Percentiles rank a stretch among this genome's conserved stretches.
Evolutionary conservation across 2,113 vertebrate genomes (phyloP).

Genomic region (Cavia porcellus): DNA sequence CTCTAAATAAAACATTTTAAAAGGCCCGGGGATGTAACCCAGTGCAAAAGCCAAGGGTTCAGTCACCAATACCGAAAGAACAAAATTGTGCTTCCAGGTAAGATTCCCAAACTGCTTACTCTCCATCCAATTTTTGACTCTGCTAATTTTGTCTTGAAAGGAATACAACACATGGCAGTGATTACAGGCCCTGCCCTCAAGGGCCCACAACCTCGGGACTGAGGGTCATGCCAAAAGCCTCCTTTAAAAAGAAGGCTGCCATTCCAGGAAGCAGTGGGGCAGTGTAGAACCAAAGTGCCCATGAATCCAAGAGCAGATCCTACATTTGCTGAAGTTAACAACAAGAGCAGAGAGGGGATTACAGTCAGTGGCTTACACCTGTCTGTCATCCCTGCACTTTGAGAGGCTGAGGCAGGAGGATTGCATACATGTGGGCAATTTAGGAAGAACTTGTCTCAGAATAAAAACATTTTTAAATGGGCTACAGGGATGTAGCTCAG

Average conservation of each 20-base stretch:
- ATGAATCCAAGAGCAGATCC: not conserved
- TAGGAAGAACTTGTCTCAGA: not conserved
- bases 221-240: not conserved
- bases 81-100: not conserved
- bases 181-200: not conserved
- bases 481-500: not conserved
- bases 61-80: not conserved
- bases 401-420: not conserved
- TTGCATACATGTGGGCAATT: not conserved
- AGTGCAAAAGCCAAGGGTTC: not conserved
- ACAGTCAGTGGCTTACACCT: not conserved
- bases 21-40: not conserved
- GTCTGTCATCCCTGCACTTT: not conserved
- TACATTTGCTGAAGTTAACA: slow-evolving; percentile 15
- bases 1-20: not conserved
- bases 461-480: not conserved
- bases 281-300: not conserved
- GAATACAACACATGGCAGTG: not conserved
- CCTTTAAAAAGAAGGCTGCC: not conserved
- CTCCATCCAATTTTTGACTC: not conserved
- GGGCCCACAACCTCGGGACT: not conserved
- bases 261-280: not conserved
- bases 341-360: not conserved
- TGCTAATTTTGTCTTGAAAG: not conserved
- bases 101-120: not conserved